Percentiles rank a stretch among this genome's conserved stretches.
These are phyloP conservation scores for Drosophila monieri DNA, from an alignment of 2,888 invertebrate species.

Conservation along the genomic window DNA sequence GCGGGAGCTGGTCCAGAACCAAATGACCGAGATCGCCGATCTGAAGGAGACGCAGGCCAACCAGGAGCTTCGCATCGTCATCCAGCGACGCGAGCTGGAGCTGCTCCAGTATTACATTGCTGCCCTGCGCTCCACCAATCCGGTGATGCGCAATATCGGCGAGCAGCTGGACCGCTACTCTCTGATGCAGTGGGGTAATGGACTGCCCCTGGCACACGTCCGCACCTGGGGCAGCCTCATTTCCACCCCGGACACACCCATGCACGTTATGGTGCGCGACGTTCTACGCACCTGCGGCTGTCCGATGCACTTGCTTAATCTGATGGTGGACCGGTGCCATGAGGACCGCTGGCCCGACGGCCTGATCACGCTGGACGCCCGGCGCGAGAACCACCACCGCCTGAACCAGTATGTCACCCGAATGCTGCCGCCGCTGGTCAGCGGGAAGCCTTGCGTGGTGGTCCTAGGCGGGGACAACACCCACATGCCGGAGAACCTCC, in stretches of 20 bases:
- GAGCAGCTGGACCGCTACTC: slow-evolving; percentile 61
- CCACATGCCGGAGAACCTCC: slow-evolving; percentile 60
- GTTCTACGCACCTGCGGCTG: slow-evolving; percentile 46
- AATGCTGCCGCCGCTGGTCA: slow-evolving; percentile 34
- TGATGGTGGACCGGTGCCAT: slow-evolving; percentile 52
- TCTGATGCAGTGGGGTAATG: slow-evolving; percentile 57
- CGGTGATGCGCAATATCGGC: slow-evolving; percentile 59
- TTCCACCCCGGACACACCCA: slow-evolving; percentile 58
- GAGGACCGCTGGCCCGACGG: slow-evolving; percentile 65
- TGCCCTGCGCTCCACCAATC: slow-evolving; percentile 55
- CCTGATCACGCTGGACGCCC: slow-evolving; percentile 46
- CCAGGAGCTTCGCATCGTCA: slow-evolving; percentile 44
- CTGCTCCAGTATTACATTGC: slow-evolving; percentile 62
- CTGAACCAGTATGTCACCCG: slow-evolving; percentile 50
- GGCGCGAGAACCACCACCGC: slow-evolving; percentile 49
- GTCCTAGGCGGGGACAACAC: slow-evolving; percentile 52
- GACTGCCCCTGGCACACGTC: slow-evolving; percentile 40
- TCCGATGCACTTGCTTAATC: slow-evolving; percentile 54
- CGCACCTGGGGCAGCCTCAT: slow-evolving; percentile 64
- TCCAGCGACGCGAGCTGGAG: slow-evolving; percentile 60
- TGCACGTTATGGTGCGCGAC: slow-evolving; percentile 54
- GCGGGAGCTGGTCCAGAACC: slow-evolving; percentile 29
- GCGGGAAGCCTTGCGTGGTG: slow-evolving; percentile 53
- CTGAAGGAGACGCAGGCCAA: slow-evolving; percentile 34
- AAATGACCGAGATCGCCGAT: slow-evolving; percentile 26